Evolutionary conservation across 2,113 vertebrate genomes (phyloP).

Genomic region (Proterorhinus semilunaris): DNA sequence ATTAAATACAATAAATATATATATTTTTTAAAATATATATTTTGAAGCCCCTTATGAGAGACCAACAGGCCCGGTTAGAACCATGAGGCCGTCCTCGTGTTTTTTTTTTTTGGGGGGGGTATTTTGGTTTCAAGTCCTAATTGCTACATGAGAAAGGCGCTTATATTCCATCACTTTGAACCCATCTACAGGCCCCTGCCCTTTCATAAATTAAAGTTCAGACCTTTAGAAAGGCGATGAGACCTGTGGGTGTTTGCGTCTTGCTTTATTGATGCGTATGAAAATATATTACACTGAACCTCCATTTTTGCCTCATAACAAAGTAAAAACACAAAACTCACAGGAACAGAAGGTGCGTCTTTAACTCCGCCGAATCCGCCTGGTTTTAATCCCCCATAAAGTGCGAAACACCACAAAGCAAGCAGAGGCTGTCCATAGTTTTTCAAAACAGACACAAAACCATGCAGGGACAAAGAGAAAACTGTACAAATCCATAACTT

Average conservation of each 20-base stretch:
- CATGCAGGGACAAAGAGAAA: neutral
- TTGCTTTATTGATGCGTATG: constrained; percentile 5
- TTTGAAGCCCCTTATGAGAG: too few relatives aligned
- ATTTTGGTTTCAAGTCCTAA: too few relatives aligned
- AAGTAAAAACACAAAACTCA: too few relatives aligned
- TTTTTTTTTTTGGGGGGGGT: too few relatives aligned
- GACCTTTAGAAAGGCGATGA: neutral
- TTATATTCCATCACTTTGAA: too few relatives aligned
- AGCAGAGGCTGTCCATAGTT: neutral
- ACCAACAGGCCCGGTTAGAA: too few relatives aligned
- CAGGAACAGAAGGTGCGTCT: neutral
- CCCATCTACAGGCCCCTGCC: too few relatives aligned
- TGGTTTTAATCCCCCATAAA: neutral
- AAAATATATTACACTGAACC: neutral
- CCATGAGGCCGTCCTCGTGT: too few relatives aligned
- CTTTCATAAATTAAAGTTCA: neutral
- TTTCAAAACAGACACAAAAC: neutral
- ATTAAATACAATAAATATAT: too few relatives aligned
- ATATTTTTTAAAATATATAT: too few relatives aligned
- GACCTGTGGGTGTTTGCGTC: neutral
- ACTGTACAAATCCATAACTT: neutral
- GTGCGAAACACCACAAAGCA: constrained; percentile 5
- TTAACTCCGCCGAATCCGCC: neutral
- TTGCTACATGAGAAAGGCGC: too few relatives aligned
- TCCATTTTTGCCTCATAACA: neutral